Percentiles rank a stretch among this genome's conserved stretches.
Conservation (phyloP, 2,113 vertebrate genomes). For the Uropsilus gracilis region DNA sequence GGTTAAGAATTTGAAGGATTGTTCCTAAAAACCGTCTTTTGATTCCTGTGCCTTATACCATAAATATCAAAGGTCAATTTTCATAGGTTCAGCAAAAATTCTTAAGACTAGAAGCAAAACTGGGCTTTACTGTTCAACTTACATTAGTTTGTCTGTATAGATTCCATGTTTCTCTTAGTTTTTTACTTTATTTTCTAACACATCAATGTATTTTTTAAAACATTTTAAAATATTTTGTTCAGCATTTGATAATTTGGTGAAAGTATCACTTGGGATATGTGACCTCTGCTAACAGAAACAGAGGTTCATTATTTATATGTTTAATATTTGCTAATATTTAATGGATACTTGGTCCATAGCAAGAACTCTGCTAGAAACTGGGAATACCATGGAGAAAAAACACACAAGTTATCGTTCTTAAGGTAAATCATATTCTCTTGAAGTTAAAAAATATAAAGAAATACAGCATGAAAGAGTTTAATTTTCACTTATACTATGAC, state of each 20-base stretch:
- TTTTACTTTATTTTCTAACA: background rate
- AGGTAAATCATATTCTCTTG: background rate
- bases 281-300: background rate
- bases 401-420: background rate
- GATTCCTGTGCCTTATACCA: background rate
- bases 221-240: background rate
- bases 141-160: background rate
- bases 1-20: background rate
- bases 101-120: background rate
- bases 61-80: background rate
- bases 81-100: background rate
- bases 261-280: background rate
- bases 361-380: background rate
- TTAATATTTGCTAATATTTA: background rate
- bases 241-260: background rate
- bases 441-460: conserved; percentile 3
- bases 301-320: background rate
- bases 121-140: background rate
- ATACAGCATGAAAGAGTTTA: background rate
- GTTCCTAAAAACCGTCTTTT: background rate
- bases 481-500: background rate
- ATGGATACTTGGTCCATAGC: background rate
- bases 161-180: background rate
- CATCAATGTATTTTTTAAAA: background rate
- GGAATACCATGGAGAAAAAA: background rate